phyloP scores from a whole-genome alignment of 2,113 vertebrate genomes.

The Sterna hirundo region DNA sequence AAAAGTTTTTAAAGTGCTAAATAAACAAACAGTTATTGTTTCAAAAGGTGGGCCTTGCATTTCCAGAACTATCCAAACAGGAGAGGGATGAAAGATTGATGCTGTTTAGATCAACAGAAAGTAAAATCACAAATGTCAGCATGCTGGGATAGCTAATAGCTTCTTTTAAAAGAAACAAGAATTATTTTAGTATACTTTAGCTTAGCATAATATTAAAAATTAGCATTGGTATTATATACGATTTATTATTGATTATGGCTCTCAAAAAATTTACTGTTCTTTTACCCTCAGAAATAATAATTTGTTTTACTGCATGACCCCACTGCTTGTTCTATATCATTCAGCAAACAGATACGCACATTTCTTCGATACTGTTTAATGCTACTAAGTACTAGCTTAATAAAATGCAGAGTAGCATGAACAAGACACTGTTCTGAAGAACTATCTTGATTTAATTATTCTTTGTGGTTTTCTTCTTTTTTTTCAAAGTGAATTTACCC shows the following conservation, averaged over 20 bases:
- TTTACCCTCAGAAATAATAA: neutral
- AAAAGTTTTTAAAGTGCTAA: neutral
- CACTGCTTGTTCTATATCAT: neutral
- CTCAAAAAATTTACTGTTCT: neutral
- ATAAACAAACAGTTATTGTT: neutral
- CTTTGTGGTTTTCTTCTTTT: neutral
- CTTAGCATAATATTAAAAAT: neutral
- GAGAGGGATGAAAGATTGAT: neutral
- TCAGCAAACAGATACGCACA: neutral
- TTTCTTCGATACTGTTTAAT: neutral
- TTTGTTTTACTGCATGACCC: neutral
- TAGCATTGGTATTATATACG: neutral
- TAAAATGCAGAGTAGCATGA: neutral
- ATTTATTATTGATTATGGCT: neutral
- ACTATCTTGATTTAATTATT: neutral
- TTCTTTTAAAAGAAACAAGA: neutral
- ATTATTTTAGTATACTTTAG: neutral
- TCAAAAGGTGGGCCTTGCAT: neutral
- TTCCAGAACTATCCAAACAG: neutral
- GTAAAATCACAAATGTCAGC: neutral
- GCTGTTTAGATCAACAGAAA: neutral
- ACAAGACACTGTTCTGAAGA: neutral
- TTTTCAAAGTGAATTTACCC: neutral
- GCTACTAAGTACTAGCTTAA: neutral
- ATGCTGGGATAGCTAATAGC: neutral